These are phyloP conservation scores for Pongo pygmaeus DNA, from an alignment of 2,113 vertebrate species.

Conservation along the genomic window DNA sequence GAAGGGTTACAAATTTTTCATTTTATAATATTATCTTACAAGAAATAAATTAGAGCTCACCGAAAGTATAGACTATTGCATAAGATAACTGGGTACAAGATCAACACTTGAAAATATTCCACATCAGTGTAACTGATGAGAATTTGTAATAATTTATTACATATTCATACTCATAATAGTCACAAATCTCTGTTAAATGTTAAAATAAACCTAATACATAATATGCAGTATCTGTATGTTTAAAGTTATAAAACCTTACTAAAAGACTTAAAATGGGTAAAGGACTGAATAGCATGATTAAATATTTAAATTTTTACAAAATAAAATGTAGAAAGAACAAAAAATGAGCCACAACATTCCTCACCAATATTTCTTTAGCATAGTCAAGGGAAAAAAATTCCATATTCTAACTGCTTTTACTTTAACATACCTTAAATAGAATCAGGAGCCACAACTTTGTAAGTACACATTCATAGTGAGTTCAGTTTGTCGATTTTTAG, in stretches of 20 bases:
- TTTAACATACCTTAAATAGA: neutral
- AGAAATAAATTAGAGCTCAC: neutral
- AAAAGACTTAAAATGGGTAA: neutral
- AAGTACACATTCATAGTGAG: neutral
- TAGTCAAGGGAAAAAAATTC: neutral
- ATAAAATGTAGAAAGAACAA: neutral
- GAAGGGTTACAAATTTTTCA: neutral
- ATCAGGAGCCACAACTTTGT: neutral
- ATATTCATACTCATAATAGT: neutral
- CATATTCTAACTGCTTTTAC: neutral
- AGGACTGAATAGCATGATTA: neutral
- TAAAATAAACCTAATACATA: neutral
- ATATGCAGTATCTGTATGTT: neutral
- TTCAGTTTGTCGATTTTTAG: neutral
- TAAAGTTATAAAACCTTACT: neutral
- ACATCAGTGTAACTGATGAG: neutral
- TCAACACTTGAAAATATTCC: neutral
- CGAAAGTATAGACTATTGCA: neutral
- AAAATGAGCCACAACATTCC: neutral
- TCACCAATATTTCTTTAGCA: neutral
- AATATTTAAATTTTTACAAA: neutral
- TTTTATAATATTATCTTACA: neutral
- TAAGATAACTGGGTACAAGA: neutral
- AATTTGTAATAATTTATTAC: neutral
- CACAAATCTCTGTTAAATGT: neutral